phyloP scores from a whole-genome alignment of 2,797 vertebrate genomes.

The Numenius phaeopus region DNA sequence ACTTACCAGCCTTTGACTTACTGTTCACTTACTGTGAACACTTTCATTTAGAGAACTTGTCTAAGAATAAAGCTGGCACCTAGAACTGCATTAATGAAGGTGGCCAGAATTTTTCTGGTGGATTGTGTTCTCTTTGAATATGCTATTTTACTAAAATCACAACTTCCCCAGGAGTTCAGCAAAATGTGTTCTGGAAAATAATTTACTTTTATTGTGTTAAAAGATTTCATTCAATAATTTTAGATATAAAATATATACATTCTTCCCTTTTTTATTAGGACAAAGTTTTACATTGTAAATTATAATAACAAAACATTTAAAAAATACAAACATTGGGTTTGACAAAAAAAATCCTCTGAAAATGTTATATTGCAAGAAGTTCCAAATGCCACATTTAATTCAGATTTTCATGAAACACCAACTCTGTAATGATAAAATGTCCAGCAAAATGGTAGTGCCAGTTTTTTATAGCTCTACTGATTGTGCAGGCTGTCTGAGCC shows the following conservation, averaged over 20 bases:
- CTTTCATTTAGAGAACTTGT: background rate
- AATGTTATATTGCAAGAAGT: background rate
- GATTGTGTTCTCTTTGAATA: background rate
- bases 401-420: background rate
- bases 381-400: background rate
- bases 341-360: background rate
- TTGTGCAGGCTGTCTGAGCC: background rate
- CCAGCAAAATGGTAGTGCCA: background rate
- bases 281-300: background rate
- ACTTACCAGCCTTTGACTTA: background rate
- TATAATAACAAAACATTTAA: background rate
- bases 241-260: background rate
- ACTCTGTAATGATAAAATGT: background rate
- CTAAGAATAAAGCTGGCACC: background rate
- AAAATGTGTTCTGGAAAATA: background rate
- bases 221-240: background rate
- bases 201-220: background rate
- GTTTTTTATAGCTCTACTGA: background rate
- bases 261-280: background rate
- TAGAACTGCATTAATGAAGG: background rate
- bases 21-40: background rate
- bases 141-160: background rate
- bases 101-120: background rate
- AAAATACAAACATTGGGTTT: background rate
- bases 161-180: background rate